Conservation (phyloP, 2,888 invertebrate genomes). For the Dorcus parallelipipedus region DNA sequence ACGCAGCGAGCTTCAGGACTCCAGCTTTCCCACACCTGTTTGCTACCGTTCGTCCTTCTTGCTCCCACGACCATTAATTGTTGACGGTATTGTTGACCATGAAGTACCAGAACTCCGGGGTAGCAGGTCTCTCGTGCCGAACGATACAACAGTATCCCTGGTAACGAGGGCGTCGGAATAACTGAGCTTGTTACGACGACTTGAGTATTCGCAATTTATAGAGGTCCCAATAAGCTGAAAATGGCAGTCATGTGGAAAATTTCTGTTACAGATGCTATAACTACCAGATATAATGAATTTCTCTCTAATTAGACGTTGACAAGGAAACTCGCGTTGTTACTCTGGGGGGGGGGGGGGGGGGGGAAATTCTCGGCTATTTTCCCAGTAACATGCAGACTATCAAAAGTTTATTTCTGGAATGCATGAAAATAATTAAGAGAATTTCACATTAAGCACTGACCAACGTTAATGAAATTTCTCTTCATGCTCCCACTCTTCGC, state of each 20-base stretch:
- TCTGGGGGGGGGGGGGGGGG: too few relatives aligned
- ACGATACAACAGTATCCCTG: conserved; percentile 13
- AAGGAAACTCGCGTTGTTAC: conserved; percentile 23
- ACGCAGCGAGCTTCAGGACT: conserved; percentile 8
- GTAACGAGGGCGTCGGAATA: conserved; percentile 25
- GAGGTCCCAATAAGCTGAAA: conserved; percentile 33
- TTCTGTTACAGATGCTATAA: conserved; percentile 41
- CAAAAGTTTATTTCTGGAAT: too few relatives aligned
- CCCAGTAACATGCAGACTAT: too few relatives aligned
- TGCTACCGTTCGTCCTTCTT: neutral
- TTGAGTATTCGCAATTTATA: conserved; percentile 35
- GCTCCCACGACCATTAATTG: neutral
- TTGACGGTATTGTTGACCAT: conserved; percentile 1
- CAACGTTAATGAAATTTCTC: too few relatives aligned
- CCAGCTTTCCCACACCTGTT: conserved; percentile 4
- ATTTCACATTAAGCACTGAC: too few relatives aligned
- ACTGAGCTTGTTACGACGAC: conserved; percentile 37
- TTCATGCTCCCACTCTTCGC: too few relatives aligned
- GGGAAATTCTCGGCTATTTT: too few relatives aligned
- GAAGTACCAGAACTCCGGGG: neutral
- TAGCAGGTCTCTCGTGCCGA: neutral
- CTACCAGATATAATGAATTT: conserved; percentile 40
- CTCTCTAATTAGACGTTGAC: conserved; percentile 36
- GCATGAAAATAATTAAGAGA: too few relatives aligned
- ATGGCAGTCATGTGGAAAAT: conserved; percentile 40